Base-by-base conservation (phyloP, 1,140 invertebrate species). In the Drosophila asahinai region DNA sequence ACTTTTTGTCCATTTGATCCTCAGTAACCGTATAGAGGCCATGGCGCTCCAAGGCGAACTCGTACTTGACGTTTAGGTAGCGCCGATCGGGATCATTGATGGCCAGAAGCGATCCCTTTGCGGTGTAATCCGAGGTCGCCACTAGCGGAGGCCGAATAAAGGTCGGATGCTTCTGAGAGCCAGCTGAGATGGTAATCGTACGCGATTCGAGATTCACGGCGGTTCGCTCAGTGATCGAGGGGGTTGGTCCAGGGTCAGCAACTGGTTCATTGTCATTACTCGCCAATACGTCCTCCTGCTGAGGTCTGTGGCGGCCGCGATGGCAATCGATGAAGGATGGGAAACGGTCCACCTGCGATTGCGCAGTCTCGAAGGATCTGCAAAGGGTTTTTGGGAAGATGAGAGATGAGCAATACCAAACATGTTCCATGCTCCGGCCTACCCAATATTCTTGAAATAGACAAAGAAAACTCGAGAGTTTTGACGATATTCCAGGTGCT, bases 401-500 rank as follows among this genome's bases (percentile, higher is more conserved):
- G 33, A 11, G 9, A 36, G 33, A 22, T 25, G 5, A 17, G 17
- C 40, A 17, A 30, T 30, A 2, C 6, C 14, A 0, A n/a, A 2
- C 5, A 5, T 15, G 5, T 11, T 2, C 17, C 5, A 0, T 19
- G 36, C 25, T 42, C 0, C 2, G 33, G 36, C 65, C 47, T 48
- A 87, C 84, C 81, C 63, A n/a, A 87, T 9, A 25, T 81, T 78
- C 8, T 75, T 43, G 3, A 87, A 89, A 17, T 81, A 84, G 0
- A 87, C 81, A 2, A 52, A 58, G 40, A 52, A 87, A 1, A 49
- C 17, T 12, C 62, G 47, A 0, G 71, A 70, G 3, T 8, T 1
- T 8, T 17, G 1, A 3, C 57, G 64, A 33, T 40, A 83, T 17
- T 89, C 77, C 15, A 71, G 42, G 17, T 65, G 33, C 11, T 51